These are phyloP conservation scores for Amblyraja radiata DNA, from an alignment of 2,797 vertebrate species.

Conservation along the genomic window DNA sequence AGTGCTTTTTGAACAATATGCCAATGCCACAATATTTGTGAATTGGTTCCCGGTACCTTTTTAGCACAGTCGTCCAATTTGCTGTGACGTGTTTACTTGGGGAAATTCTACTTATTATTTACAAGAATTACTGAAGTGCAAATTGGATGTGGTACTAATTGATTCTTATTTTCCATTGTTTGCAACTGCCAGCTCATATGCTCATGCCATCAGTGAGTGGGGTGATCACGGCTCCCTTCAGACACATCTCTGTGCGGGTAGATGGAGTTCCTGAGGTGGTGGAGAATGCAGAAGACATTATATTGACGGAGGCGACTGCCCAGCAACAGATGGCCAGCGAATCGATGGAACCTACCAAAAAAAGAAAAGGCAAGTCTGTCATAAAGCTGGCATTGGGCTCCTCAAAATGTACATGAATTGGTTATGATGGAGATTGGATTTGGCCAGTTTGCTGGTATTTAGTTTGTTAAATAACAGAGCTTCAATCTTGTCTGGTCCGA, in stretches of 20 bases:
- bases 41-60: neutral
- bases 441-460: neutral
- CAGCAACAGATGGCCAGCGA: slow-evolving; percentile 51
- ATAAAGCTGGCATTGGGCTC: too few relatives aligned
- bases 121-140: neutral
- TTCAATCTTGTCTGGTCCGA: too few relatives aligned
- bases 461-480: too few relatives aligned
- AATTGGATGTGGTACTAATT: neutral
- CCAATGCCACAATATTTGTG: neutral
- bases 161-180: slow-evolving; percentile 39
- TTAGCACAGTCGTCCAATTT: neutral
- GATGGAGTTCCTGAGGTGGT: slow-evolving; percentile 75
- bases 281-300: slow-evolving; percentile 64
- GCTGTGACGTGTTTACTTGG: neutral
- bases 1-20: neutral
- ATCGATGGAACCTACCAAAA: slow-evolving; percentile 68
- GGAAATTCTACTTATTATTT: neutral
- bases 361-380: slow-evolving; percentile 70
- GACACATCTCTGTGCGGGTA: slow-evolving; percentile 75
- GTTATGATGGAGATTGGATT: neutral
- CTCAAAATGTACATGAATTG: neutral
- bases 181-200: slow-evolving; percentile 64
- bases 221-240: slow-evolving; percentile 70
- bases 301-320: slow-evolving; percentile 41
- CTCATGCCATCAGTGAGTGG: slow-evolving; percentile 75